Evolutionary conservation across 2,113 vertebrate genomes (phyloP).

Genomic region (Motacilla alba): DNA sequence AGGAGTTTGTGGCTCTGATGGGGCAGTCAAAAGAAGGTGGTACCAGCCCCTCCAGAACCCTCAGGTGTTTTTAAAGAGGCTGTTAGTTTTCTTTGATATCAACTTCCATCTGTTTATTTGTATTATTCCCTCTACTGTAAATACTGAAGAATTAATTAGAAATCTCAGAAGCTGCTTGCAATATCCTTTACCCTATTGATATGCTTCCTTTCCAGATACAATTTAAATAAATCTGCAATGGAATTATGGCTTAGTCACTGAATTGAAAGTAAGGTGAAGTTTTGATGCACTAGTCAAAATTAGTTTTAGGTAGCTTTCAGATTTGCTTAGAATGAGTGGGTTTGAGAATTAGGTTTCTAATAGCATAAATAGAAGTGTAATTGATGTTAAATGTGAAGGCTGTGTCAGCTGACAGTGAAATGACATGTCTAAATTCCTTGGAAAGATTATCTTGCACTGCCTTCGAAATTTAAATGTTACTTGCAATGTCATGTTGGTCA

Average conservation of each 20-base stretch:
- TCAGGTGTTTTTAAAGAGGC: neutral
- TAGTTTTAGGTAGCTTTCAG: neutral
- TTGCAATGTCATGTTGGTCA: neutral
- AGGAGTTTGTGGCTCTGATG: neutral
- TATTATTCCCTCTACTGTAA: neutral
- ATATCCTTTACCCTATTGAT: neutral
- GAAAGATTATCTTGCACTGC: neutral
- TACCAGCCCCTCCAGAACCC: neutral
- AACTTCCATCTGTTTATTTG: neutral
- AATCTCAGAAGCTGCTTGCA: neutral
- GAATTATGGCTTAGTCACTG: neutral
- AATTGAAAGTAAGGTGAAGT: neutral
- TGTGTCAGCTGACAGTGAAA: neutral
- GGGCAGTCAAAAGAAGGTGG: neutral
- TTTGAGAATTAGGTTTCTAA: neutral
- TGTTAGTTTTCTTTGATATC: neutral
- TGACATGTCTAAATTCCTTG: neutral
- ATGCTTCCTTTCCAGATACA: neutral
- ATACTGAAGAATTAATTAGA: neutral
- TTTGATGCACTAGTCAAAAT: neutral
- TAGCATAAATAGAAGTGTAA: neutral
- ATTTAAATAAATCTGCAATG: neutral
- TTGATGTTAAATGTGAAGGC: neutral
- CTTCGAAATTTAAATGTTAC: constrained; percentile 9
- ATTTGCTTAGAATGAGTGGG: neutral